phyloP scores from a whole-genome alignment of 2,888 invertebrate genomes.

The Cremastinae sp. region DNA sequence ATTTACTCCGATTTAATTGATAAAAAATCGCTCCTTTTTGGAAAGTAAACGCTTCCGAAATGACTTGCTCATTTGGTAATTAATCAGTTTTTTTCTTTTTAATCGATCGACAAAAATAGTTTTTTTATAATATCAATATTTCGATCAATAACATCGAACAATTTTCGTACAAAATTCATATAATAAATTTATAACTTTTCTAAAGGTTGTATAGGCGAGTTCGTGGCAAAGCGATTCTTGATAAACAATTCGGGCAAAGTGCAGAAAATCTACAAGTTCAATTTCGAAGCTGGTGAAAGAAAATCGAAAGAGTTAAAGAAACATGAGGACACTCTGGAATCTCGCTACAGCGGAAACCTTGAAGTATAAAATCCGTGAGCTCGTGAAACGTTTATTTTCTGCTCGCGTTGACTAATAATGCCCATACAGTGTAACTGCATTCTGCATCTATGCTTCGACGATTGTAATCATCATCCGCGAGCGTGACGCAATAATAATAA shows the following conservation, averaged over 20 bases:
- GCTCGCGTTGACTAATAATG: conserved; percentile 51
- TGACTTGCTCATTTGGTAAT: conserved; percentile 61
- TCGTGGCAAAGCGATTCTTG: conserved; percentile 22
- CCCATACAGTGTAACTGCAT: conserved; percentile 39
- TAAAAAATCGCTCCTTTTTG: conserved; percentile 13
- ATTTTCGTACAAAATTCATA: not conserved
- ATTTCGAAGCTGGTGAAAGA: not conserved
- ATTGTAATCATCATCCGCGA: conserved; percentile 47
- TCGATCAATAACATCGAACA: not conserved
- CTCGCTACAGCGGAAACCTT: conserved; percentile 34
- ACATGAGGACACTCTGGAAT: conserved; percentile 18
- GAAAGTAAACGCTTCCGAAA: too few relatives aligned
- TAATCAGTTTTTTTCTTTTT: conserved; percentile 35
- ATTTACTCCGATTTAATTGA: too few relatives aligned
- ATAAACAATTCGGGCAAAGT: too few relatives aligned
- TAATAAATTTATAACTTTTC: conserved; percentile 19
- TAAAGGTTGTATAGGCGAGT: conserved; percentile 26
- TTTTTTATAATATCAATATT: not conserved
- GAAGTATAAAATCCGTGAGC: conserved; percentile 10
- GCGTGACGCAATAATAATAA: conserved; percentile 55
- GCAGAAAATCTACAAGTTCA: not conserved
- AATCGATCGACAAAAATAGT: too few relatives aligned
- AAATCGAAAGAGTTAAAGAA: not conserved
- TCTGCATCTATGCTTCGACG: conserved; percentile 52
- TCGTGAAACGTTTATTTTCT: conserved; percentile 30